Evolutionary conservation across 2,113 vertebrate species (phyloP), one percentile per base, ranked within the genome.

Genomic region (Theropithecus gelada): DNA sequence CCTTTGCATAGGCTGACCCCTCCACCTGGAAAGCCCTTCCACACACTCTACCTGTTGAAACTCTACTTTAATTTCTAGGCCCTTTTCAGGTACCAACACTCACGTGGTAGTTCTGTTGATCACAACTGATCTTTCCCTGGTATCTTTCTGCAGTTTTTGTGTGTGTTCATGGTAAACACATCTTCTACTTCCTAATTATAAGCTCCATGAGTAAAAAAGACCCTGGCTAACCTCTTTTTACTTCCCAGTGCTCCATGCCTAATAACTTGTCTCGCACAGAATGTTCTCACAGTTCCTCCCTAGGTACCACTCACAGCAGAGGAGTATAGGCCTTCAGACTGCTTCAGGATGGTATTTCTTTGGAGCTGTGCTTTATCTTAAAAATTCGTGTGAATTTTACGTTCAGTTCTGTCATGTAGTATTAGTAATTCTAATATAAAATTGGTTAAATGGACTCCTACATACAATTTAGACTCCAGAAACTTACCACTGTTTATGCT

Each of bases 381-480:
- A 81, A 91, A 78, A 87, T 57, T 73, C 20, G 57, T 32, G 30
- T 88, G 48, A 73, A 88, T 66, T 93, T 96, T 48, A 78, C 5
- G 45, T 80, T 93, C 45, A 48, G 13, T 16, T 87, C 0, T 68
- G 61, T 66, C 38, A 32, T 38, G 16, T 40, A 48, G 4, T 87
- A 70, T 86, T 73, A 75, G 38, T 45, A 78, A 64, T 91, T 91
- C 91, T 83, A 55, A 82, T 20, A 59, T 61, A 88, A 88, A 93
- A 88, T 81, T 64, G 78, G 68, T 96, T 95, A 88, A 73, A 66
- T 35, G 66, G 14, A 83, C 35, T 52, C 38, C 22, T 40, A 13
- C 27, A 5, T 61, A 80, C 95, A 91, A 92, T 83, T 86, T 66
- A 59, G 50, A 82, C 8, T 94, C 32, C 8, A 90, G 59, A 72